These are phyloP conservation scores for Frankliniella intonsa DNA, from an alignment of 2,888 invertebrate genomes.

Conservation along the genomic window DNA sequence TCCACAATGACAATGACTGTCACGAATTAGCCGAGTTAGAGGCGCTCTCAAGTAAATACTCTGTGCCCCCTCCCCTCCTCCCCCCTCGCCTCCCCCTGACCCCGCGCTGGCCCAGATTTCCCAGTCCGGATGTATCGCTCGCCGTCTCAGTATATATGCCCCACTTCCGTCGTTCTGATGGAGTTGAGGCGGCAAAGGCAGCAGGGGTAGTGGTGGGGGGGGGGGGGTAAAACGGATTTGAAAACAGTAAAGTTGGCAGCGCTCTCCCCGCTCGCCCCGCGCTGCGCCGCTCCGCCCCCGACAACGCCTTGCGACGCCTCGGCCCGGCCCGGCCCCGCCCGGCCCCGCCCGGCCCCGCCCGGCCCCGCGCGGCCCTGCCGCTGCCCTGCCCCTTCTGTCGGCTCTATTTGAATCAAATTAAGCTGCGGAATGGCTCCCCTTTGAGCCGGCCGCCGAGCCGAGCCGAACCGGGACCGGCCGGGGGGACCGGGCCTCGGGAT, in stretches of 20 bases:
- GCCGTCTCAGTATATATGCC: constrained; percentile 19
- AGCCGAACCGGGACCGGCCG: neutral
- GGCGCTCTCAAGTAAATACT: constrained; percentile 22
- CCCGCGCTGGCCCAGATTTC: neutral
- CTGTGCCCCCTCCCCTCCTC: neutral
- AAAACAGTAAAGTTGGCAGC: constrained; percentile 26
- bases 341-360: neutral
- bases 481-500: neutral
- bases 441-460: neutral
- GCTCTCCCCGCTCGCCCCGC: neutral
- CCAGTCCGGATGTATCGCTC: constrained; percentile 22
- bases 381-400: constrained; percentile 6
- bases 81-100: neutral
- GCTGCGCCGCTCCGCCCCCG: neutral
- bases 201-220: neutral
- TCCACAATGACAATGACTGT: constrained; percentile 3
- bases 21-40: constrained; percentile 21
- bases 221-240: neutral
- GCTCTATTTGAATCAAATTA: constrained; percentile 27
- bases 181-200: neutral
- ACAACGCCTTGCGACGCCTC: neutral
- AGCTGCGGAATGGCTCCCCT: constrained; percentile 7
- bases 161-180: constrained; percentile 15
- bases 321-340: neutral
- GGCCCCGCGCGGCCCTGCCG: neutral